Conservation (phyloP, 2,888 invertebrate genomes). For the Agrotis exclamationis region DNA sequence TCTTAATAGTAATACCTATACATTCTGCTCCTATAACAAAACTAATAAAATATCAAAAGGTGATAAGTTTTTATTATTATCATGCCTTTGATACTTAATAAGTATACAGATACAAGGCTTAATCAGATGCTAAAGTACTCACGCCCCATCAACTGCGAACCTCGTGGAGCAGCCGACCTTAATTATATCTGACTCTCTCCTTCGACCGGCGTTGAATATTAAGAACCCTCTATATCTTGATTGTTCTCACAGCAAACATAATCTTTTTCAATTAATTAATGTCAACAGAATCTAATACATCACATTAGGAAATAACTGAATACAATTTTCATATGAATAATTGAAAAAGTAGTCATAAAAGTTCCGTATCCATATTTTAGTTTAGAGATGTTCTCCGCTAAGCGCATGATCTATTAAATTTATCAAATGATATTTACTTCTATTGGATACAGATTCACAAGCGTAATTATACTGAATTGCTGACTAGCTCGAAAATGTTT, state of each 20-base stretch:
- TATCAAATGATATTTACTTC: no score
- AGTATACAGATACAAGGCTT: background rate
- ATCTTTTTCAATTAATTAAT: background rate
- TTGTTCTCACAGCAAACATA: conserved; percentile 7
- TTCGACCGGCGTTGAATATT: conserved; percentile 33
- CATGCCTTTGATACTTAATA: conserved; percentile 3
- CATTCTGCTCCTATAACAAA: background rate
- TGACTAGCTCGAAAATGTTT: background rate
- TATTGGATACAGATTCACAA: no score
- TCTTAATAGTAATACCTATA: no score
- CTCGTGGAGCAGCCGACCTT: conserved; percentile 22
- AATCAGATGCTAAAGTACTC: background rate
- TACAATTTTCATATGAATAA: background rate
- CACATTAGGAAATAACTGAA: background rate
- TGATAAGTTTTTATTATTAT: conserved; percentile 15
- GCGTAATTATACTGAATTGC: no score
- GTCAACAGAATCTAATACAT: background rate
- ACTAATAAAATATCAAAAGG: background rate
- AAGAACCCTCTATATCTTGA: conserved; percentile 6
- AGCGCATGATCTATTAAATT: background rate
- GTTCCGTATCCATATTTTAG: no score
- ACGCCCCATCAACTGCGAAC: background rate
- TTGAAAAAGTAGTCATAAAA: background rate
- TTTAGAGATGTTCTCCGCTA: background rate
- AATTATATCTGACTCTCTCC: conserved; percentile 23